Evolutionary conservation across 1,140 invertebrate species (phyloP).

Genomic region (Reticulitermes speratus): DNA sequence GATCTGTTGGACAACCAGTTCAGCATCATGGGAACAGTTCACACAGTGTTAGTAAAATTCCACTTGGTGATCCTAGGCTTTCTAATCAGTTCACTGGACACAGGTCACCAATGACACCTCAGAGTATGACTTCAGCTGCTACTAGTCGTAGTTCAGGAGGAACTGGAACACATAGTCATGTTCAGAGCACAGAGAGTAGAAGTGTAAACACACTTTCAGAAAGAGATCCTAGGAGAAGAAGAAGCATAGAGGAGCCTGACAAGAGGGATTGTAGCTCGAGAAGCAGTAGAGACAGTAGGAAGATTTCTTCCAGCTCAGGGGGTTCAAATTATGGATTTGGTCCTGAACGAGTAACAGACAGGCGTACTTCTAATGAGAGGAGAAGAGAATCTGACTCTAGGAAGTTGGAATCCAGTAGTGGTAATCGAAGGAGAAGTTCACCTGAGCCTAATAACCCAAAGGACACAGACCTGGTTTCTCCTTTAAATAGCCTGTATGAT

Average conservation of each 20-base stretch:
- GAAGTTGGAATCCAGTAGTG: neutral
- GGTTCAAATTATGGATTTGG: neutral
- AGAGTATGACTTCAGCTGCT: neutral
- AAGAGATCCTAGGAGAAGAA: constrained; percentile 21
- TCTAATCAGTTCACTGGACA: neutral
- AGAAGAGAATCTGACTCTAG: neutral
- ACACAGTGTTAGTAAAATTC: neutral
- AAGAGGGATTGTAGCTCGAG: neutral
- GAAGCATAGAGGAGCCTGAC: neutral
- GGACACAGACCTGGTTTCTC: constrained; percentile 40
- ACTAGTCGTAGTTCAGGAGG: no score
- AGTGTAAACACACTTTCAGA: neutral
- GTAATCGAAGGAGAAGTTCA: neutral
- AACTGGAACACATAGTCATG: no score
- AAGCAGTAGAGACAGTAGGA: neutral
- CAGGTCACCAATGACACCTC: neutral
- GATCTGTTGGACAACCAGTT: neutral
- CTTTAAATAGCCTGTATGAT: constrained; percentile 59
- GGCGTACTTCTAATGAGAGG: neutral
- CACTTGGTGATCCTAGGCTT: neutral
- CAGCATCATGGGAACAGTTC: no score
- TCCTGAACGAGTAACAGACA: neutral
- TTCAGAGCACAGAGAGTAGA: neutral
- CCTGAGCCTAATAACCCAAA: neutral
- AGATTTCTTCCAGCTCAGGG: neutral